Percentiles rank a stretch among this genome's conserved stretches.
phyloP scores from a whole-genome alignment of 2,888 invertebrate species.

The Notocelia uddmanniana region DNA sequence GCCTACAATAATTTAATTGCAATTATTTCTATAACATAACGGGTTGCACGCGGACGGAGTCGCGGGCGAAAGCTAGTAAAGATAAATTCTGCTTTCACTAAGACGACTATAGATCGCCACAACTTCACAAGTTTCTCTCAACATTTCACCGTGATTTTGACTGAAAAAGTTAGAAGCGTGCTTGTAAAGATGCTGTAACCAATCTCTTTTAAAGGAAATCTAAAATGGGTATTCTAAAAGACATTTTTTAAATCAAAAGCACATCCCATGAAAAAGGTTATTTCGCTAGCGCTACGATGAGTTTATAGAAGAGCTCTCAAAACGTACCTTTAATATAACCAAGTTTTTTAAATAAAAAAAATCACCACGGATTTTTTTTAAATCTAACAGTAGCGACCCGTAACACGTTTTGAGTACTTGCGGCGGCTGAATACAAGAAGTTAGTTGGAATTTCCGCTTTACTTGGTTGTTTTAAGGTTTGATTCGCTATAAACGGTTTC shows the following conservation, averaged over 20 bases:
- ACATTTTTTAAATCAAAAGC: slow-evolving; percentile 14
- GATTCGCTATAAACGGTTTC: slow-evolving; percentile 57
- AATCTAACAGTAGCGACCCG: slow-evolving; percentile 55
- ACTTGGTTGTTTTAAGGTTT: slow-evolving; percentile 55
- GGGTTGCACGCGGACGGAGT: too few species aligned
- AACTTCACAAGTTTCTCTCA: background rate
- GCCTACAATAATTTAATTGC: too few species aligned
- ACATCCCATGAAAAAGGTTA: slow-evolving; percentile 19
- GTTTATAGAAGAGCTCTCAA: slow-evolving; percentile 29
- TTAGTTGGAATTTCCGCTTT: slow-evolving; percentile 56
- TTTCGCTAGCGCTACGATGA: slow-evolving; percentile 21
- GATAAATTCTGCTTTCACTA: too few species aligned
- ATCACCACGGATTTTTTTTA: slow-evolving; percentile 51
- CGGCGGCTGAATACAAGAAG: slow-evolving; percentile 49
- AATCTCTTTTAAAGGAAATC: slow-evolving; percentile 12
- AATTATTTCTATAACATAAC: too few species aligned
- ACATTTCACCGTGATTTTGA: background rate
- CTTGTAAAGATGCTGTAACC: background rate
- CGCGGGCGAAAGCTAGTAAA: too few species aligned
- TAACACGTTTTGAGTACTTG: slow-evolving; percentile 60
- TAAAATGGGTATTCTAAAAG: slow-evolving; percentile 3
- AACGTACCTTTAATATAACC: slow-evolving; percentile 29
- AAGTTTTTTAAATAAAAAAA: slow-evolving; percentile 32
- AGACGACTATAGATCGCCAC: too few species aligned
- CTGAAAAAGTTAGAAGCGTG: background rate